These are phyloP conservation scores for Enteromius fasciolatus DNA, from an alignment of 2,797 vertebrate species.

Conservation along the genomic window DNA sequence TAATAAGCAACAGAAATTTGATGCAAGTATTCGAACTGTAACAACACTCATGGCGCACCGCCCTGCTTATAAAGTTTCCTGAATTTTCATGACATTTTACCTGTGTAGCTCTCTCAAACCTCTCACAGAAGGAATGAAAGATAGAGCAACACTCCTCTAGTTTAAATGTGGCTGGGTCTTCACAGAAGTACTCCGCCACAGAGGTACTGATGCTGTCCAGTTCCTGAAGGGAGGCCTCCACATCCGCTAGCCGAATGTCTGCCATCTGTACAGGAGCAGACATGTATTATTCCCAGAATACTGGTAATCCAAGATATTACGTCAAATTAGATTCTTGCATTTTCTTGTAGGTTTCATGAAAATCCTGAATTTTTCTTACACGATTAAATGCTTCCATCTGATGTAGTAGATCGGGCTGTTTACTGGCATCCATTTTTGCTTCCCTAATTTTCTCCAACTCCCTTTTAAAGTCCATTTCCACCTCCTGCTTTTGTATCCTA, in stretches of 20 bases:
- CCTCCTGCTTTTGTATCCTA: slow-evolving; percentile 80
- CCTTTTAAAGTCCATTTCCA: slow-evolving; percentile 74
- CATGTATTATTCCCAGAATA: background rate
- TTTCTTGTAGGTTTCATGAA: background rate
- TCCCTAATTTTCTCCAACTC: slow-evolving; percentile 73
- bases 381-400: slow-evolving; percentile 78
- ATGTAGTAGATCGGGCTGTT: slow-evolving; percentile 66
- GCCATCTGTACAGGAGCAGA: slow-evolving; percentile 70
- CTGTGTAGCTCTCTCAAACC: slow-evolving; percentile 76
- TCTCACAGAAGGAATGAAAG: slow-evolving; percentile 81
- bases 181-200: slow-evolving; percentile 82
- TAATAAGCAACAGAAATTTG: background rate
- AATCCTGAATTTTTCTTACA: slow-evolving; percentile 54
- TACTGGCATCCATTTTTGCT: slow-evolving; percentile 66
- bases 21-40: background rate
- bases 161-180: slow-evolving; percentile 78
- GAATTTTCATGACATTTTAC: slow-evolving; percentile 61
- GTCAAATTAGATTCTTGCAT: background rate
- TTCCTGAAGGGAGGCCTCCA: slow-evolving; percentile 66
- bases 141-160: slow-evolving; percentile 82
- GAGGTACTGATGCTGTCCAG: slow-evolving; percentile 64
- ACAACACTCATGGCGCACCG: background rate
- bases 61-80: background rate
- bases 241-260: slow-evolving; percentile 64
- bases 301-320: background rate